These are phyloP conservation scores for Zaprionus vittiger DNA, from an alignment of 1,140 invertebrate species.

Conservation along the genomic window DNA sequence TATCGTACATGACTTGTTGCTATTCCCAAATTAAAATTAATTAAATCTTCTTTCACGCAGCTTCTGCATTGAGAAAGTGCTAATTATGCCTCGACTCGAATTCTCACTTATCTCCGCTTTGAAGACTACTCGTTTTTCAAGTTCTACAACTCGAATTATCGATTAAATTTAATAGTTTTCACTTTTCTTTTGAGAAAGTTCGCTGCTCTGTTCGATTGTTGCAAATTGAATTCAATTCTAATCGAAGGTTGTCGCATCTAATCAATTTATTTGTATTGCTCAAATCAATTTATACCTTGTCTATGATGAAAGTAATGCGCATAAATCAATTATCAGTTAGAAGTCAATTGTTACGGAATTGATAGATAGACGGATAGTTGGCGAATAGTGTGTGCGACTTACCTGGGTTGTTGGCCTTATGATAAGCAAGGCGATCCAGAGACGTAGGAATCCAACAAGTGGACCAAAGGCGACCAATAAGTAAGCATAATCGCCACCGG, in stretches of 20 bases:
- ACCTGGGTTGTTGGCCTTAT: slow-evolving; percentile 91
- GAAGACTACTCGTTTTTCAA: not conserved
- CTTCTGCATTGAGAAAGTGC: not conserved
- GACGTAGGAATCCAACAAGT: slow-evolving; percentile 93
- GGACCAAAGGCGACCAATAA: slow-evolving; percentile 94
- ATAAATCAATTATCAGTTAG: slow-evolving; percentile 15
- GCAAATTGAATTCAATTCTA: slow-evolving; percentile 52
- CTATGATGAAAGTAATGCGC: slow-evolving; percentile 6
- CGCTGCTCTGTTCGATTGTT: slow-evolving; percentile 45
- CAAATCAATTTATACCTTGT: slow-evolving; percentile 9
- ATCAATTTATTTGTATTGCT: slow-evolving; percentile 47
- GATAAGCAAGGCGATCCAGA: slow-evolving; percentile 95
- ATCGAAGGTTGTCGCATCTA: slow-evolving; percentile 43
- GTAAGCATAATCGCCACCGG: slow-evolving; percentile 95
- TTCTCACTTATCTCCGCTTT: not conserved
- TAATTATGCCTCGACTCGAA: not conserved
- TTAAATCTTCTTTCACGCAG: not conserved
- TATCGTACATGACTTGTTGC: not conserved
- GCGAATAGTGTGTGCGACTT: slow-evolving; percentile 17
- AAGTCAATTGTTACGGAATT: not conserved
- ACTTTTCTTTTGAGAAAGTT: slow-evolving; percentile 48
- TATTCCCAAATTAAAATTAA: too few species aligned
- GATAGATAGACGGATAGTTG: not conserved
- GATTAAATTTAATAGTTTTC: not conserved
- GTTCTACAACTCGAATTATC: slow-evolving; percentile 5